Evolutionary conservation across 2,113 vertebrate species (phyloP), one percentile per base, ranked within the genome.

Genomic region (Microtus oregoni): DNA sequence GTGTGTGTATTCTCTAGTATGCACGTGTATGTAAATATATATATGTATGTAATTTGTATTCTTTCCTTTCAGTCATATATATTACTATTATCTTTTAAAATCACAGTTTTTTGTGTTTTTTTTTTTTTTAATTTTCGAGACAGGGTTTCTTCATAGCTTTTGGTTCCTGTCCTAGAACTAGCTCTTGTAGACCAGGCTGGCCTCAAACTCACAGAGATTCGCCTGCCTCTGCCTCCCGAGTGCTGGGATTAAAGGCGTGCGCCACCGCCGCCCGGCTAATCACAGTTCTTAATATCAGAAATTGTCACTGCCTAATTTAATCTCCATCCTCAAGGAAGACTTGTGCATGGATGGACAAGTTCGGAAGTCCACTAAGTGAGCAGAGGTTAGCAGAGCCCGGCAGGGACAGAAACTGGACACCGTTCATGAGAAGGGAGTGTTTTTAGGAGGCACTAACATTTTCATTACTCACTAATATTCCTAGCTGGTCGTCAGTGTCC

Each of bases 321-420:
- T 24, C 67, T 7, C 86, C 61, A 79, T 58, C 28, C 63, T 97
- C 55, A 92, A 89, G 87, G 81, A 55, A 89, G 44, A 95, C 76
- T 7, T 38, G 7, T 55, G 58, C n/a, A 26, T 72, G 15, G 50
- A 55, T 78, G 63, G 55, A 67, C 58, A 82, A 32, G 44, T 79
- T 70, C 70, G 50, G 26, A 72, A 78, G 73, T 52, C 38, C n/a
- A 15, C 47, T 77, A 19, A 86, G 0, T 17, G 55, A 75, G 0
- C 14, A 14, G 41, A 41, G 24, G 15, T 63, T 47, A 41, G n/a
- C 24, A 70, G 61, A 94, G 41, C 58, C 10, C 14, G 35, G 28
- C 38, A 63, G 6, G n/a, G n/a, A n/a, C n/a, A n/a, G n/a, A n/a
- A 41, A 72, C 47, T 68, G 28, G n/a, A 30, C 50, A 30, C 1